A percentile compares a stretch with the other conserved stretches of the same genome.
phyloP scores from a whole-genome alignment of 2,888 invertebrate species.

The Eupithecia vulgata region DNA sequence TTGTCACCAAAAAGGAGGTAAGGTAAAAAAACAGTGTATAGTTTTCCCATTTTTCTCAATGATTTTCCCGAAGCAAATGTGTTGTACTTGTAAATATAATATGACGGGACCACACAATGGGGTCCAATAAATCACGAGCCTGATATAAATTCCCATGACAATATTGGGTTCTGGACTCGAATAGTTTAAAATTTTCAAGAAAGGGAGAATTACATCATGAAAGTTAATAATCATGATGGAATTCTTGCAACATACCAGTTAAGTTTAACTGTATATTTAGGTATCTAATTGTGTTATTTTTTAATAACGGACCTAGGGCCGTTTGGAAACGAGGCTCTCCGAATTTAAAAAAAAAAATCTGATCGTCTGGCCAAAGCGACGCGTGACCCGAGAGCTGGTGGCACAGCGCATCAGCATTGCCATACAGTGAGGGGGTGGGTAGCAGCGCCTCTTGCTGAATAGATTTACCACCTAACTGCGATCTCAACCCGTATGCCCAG shows the following conservation, averaged over 20 bases:
- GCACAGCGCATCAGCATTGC: too few relatives aligned
- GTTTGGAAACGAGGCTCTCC: too few relatives aligned
- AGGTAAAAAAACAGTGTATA: conserved; percentile 40
- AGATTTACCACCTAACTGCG: too few relatives aligned
- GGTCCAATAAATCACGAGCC: conserved; percentile 62
- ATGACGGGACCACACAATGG: conserved; percentile 54
- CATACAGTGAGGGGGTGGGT: too few relatives aligned
- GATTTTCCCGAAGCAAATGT: conserved; percentile 51
- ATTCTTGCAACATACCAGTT: neutral
- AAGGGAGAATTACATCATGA: neutral
- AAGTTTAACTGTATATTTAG: neutral
- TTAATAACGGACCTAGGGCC: too few relatives aligned
- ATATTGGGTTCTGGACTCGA: conserved; percentile 13
- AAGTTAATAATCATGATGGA: too few relatives aligned
- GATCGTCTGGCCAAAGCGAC: too few relatives aligned
- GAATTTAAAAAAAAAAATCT: too few relatives aligned
- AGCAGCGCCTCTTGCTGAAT: too few relatives aligned
- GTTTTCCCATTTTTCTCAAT: conserved; percentile 44
- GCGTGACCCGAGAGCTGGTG: too few relatives aligned
- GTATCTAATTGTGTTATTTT: too few relatives aligned
- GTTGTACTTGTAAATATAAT: conserved; percentile 56
- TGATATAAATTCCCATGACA: conserved; percentile 19
- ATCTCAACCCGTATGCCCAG: too few relatives aligned
- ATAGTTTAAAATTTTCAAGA: neutral
- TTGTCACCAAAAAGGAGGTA: conserved; percentile 28